Evolutionary conservation across 2,113 vertebrate species (phyloP).

Genomic region (Lepus timidus): DNA sequence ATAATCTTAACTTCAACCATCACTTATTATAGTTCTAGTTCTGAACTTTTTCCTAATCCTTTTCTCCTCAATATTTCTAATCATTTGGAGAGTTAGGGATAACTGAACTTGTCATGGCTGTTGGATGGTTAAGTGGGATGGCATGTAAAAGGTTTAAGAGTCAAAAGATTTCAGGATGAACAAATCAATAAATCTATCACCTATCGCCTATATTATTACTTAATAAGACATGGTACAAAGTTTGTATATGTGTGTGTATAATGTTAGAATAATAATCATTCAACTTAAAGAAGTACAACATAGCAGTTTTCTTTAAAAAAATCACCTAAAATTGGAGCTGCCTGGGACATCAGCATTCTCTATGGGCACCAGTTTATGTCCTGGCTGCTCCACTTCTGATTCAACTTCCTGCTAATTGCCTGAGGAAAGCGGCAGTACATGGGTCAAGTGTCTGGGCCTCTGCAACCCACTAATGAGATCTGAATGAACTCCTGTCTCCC

Average conservation of each 20-base stretch:
- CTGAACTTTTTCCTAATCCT: neutral
- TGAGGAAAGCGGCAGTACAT: no score
- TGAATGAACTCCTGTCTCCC: no score
- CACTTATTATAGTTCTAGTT: neutral
- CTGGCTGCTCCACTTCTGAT: no score
- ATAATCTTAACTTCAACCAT: neutral
- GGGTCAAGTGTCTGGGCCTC: no score
- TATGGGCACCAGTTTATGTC: no score
- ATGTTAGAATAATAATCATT: neutral
- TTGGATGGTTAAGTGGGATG: neutral
- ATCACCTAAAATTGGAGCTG: no score
- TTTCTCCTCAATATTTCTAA: neutral
- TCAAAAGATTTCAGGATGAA: neutral
- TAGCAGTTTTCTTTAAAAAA: neutral
- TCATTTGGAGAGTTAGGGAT: neutral
- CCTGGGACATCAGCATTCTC: no score
- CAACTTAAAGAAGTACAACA: neutral
- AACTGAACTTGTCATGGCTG: neutral
- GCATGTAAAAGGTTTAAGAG: neutral
- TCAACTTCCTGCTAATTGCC: no score
- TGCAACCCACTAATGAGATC: no score
- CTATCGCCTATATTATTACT: neutral
- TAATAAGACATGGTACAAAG: neutral
- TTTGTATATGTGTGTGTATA: neutral
- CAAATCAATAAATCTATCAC: neutral